Evolutionary conservation across 2,113 vertebrate species (phyloP), one percentile per base, ranked within the genome.

Genomic region (Phycodurus eques): DNA sequence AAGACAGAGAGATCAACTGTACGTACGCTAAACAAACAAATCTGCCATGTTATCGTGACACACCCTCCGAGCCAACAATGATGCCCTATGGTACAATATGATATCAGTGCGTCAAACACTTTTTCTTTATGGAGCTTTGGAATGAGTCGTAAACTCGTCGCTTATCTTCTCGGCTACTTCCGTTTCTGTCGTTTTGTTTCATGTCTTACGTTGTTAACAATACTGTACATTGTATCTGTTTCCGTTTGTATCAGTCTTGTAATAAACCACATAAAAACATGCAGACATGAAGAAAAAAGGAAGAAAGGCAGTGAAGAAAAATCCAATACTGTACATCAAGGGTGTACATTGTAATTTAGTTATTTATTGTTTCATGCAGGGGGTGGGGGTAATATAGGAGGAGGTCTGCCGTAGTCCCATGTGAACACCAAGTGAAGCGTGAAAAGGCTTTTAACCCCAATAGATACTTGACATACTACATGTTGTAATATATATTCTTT

Each of bases 11-110:
- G 72, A 68, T 77, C 22, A 22, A 60, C 68, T 77, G 67, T 65
- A 39, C 59, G 44, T 22, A 43, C 64, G 19, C n/a, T 64, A 62
- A 74, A 81, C 75, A 75, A 83, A 86, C 73, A 82, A 72, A 80
- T 83, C 72, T 76, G 67, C 59, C 68, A 44, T 46, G 70, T 85
- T 66, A 76, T 72, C 59, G 20, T 22, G 67, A 71, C 76, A 70
- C 81, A 63, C 73, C 84, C 73, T 78, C n/a, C 46, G 43, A 56
- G 49, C 43, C 53, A 47, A 51, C 73, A 49, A 69, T 10, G 53
- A 53, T 22, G 64, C 57, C 59, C 68, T 63, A 10, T 70, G 39
- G 71, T 73, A 67, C 27, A 7, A 44, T 13, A 8, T 1, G 66
- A 49, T 54, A 39, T 62, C 57, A 60, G 6, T 66, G 44, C 78